Conservation (phyloP, 2,113 vertebrate genomes). For the Sander lucioperca region DNA sequence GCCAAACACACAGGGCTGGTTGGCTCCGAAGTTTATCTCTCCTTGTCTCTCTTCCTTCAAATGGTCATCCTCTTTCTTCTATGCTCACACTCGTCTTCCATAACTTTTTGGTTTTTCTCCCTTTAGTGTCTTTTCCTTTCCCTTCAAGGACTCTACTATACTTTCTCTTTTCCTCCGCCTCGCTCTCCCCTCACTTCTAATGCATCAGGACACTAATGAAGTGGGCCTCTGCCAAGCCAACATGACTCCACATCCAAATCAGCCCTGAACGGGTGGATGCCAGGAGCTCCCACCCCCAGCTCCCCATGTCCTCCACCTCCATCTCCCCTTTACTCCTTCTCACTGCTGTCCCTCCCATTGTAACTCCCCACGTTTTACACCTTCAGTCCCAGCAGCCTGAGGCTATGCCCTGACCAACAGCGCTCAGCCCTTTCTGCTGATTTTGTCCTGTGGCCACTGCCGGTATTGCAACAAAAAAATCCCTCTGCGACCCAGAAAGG, state of each 20-base stretch:
- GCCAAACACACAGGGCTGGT: constrained; percentile 21
- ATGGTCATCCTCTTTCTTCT: not conserved
- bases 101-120: constrained; percentile 4
- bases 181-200: constrained; percentile 52
- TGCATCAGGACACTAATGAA: constrained; percentile 76
- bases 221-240: constrained; percentile 70
- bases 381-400: not conserved
- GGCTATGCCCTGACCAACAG: too few species aligned
- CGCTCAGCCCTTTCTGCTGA: too few species aligned
- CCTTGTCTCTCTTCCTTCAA: not conserved
- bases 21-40: constrained; percentile 19
- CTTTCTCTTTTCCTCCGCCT: not conserved
- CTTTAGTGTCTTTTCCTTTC: not conserved
- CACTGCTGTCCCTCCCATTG: not conserved
- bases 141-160: not conserved
- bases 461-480: too few species aligned
- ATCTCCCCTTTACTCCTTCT: not conserved
- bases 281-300: constrained; percentile 56
- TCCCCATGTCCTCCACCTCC: not conserved
- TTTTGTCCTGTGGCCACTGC: too few species aligned
- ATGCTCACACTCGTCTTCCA: constrained; percentile 1
- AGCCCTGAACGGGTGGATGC: constrained; percentile 50
- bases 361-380: constrained; percentile 4
- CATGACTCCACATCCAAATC: constrained; percentile 73
- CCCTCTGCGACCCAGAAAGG: too few species aligned